phyloP scores from a whole-genome alignment of 2,888 invertebrate species.

The Erebia epiphron region DNA sequence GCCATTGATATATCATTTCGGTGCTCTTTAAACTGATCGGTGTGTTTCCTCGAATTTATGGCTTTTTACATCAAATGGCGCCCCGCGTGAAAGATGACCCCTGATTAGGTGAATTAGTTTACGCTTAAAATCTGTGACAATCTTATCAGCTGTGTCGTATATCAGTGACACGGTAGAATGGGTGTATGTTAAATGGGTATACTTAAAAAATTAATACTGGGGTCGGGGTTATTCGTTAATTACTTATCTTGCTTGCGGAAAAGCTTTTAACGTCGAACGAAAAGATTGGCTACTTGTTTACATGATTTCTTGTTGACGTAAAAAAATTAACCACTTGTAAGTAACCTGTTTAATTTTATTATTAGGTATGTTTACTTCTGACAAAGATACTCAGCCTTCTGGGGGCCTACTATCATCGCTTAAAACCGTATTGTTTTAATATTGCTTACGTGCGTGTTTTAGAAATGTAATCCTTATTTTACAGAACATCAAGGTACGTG shows the following conservation, averaged over 20 bases:
- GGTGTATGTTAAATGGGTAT: conserved; percentile 8
- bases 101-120: conserved; percentile 24
- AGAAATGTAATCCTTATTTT: no score
- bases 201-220: conserved; percentile 19
- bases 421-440: no score
- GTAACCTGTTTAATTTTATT: no score
- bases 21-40: conserved; percentile 21
- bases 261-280: neutral
- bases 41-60: conserved; percentile 22
- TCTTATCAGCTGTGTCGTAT: conserved; percentile 10
- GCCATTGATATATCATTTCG: conserved; percentile 25
- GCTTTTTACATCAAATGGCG: conserved; percentile 18
- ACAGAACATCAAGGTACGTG: no score
- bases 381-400: no score
- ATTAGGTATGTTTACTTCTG: no score
- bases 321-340: no score
- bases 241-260: neutral
- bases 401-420: no score
- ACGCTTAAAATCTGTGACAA: conserved; percentile 21
- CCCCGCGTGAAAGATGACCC: conserved; percentile 21
- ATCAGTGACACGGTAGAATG: conserved; percentile 13
- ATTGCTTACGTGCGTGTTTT: no score
- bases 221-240: conserved; percentile 18
- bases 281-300: neutral
- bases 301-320: neutral